Percentiles rank a stretch among this genome's conserved stretches.
Evolutionary conservation across 2,113 vertebrate species (phyloP).

Genomic region (Poeciliopsis turrubarensis): DNA sequence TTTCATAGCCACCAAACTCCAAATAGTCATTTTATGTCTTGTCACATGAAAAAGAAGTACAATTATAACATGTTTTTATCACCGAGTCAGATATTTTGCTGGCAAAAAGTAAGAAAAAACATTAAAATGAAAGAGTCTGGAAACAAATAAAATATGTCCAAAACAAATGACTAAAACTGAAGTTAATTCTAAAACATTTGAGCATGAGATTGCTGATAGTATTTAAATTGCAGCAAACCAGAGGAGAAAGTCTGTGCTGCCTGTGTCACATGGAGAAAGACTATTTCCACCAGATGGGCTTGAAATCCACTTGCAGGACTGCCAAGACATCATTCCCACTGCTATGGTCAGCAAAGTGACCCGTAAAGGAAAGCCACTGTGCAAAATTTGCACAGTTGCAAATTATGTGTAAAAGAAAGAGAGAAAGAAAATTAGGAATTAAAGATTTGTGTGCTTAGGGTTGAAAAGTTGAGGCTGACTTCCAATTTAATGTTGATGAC

Average conservation of each 20-base stretch:
- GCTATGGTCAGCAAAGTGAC: conserved; percentile 32
- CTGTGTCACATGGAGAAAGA: conserved; percentile 26
- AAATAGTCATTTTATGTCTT: conserved; percentile 40
- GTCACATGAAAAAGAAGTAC: conserved; percentile 28
- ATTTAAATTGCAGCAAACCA: conserved; percentile 54
- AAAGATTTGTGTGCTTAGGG: neutral
- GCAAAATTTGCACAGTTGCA: neutral
- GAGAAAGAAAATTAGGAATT: neutral
- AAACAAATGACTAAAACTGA: conserved; percentile 10
- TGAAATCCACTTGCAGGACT: conserved; percentile 47
- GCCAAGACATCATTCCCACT: conserved; percentile 7
- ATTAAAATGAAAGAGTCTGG: neutral
- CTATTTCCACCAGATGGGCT: conserved; percentile 46
- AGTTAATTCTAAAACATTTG: conserved; percentile 13
- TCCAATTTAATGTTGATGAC: neutral
- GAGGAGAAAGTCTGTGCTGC: conserved; percentile 16
- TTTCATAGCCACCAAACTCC: conserved; percentile 38
- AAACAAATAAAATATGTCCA: neutral
- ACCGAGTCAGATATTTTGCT: no score
- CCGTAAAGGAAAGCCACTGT: neutral
- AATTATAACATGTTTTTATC: neutral
- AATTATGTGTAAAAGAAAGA: neutral
- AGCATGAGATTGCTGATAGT: conserved; percentile 29
- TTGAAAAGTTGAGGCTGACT: neutral
- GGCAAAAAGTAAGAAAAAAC: neutral